phyloP scores from a whole-genome alignment of 1,140 invertebrate genomes.

The Drosophila santomea region DNA sequence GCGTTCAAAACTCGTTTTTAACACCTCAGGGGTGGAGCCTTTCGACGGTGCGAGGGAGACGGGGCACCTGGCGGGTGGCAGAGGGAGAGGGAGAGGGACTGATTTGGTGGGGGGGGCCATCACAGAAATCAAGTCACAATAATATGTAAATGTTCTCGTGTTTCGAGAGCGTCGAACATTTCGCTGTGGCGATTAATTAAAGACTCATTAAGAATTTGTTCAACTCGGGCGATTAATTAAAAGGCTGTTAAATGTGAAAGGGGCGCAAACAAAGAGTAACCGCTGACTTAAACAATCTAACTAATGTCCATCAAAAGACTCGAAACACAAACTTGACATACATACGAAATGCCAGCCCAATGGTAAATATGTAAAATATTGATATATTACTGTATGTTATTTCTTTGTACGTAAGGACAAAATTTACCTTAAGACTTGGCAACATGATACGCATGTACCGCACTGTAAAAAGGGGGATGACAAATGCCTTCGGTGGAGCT shows the following conservation, averaged over 20 bases:
- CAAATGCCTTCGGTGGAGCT: slow-evolving; percentile 40
- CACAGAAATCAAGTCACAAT: slow-evolving; percentile 66
- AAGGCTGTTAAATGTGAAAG: slow-evolving; percentile 62
- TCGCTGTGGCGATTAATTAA: slow-evolving; percentile 75
- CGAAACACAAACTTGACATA: not conserved
- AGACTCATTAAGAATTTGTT: slow-evolving; percentile 81
- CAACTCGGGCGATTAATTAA: slow-evolving; percentile 67
- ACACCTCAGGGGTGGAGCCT: slow-evolving; percentile 72
- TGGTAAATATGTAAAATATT: not conserved
- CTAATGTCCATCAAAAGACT: slow-evolving; percentile 7
- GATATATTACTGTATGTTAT: not conserved
- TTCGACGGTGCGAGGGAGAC: slow-evolving; percentile 23
- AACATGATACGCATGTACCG: not conserved
- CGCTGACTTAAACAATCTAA: slow-evolving; percentile 14
- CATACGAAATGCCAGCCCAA: no score
- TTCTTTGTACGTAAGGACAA: not conserved
- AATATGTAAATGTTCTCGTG: slow-evolving; percentile 57
- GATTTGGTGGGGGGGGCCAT: slow-evolving; percentile 32
- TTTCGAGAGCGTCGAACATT: slow-evolving; percentile 33
- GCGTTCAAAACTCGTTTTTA: slow-evolving; percentile 64
- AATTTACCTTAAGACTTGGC: not conserved
- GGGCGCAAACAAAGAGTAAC: slow-evolving; percentile 22
- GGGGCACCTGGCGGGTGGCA: slow-evolving; percentile 4
- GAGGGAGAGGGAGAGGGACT: slow-evolving; percentile 5
- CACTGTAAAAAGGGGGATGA: slow-evolving; percentile 21